Evolutionary conservation across 2,113 vertebrate species (phyloP).

Genomic region (Craseonycteris thonglongyai): DNA sequence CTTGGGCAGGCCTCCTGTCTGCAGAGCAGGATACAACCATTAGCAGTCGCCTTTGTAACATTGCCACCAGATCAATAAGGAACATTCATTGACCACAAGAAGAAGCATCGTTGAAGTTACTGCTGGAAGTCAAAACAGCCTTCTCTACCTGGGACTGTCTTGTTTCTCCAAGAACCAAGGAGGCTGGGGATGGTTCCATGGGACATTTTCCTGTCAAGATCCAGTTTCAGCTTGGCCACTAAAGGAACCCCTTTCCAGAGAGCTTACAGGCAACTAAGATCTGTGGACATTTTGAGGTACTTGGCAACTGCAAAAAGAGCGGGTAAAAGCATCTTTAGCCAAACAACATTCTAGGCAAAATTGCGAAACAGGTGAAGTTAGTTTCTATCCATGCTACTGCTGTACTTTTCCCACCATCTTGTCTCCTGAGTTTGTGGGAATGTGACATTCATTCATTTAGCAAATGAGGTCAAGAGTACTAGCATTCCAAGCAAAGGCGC

Average conservation of each 20-base stretch:
- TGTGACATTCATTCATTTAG: neutral
- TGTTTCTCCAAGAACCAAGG: conserved; percentile 40
- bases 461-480: neutral
- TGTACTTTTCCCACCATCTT: neutral
- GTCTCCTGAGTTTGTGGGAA: neutral
- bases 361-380: neutral
- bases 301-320: neutral
- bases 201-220: conserved; percentile 34
- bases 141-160: conserved; percentile 36
- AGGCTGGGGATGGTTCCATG: conserved; percentile 48
- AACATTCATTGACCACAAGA: conserved; percentile 55
- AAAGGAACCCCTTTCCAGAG: conserved; percentile 30
- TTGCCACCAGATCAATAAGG: conserved; percentile 38
- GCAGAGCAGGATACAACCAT: neutral
- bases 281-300: neutral
- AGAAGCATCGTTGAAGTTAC: conserved; percentile 44
- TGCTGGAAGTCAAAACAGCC: conserved; percentile 58
- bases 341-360: neutral
- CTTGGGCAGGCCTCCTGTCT: neutral
- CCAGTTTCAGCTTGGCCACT: conserved; percentile 49
- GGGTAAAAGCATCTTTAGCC: neutral
- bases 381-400: neutral
- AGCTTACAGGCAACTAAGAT: neutral
- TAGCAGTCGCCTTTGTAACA: conserved; percentile 35
- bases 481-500: neutral